Conservation (phyloP, 2,888 invertebrate genomes). For the Cremastinae sp. region DNA sequence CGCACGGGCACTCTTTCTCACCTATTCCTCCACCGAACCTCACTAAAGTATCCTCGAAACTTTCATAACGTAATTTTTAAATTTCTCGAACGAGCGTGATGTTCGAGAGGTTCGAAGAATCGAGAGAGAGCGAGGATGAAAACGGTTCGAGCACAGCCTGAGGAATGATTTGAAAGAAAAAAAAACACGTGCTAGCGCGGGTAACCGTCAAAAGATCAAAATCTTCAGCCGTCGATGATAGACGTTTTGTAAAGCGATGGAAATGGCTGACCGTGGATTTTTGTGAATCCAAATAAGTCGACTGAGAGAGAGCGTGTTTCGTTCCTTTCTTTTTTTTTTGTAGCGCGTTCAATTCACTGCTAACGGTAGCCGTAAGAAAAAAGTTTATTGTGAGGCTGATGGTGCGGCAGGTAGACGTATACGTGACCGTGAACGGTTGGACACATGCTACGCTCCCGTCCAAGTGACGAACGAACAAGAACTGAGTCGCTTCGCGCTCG, state of each 20-base stretch:
- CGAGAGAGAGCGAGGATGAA: neutral
- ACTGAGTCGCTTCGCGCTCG: slow-evolving; percentile 54
- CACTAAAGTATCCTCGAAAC: slow-evolving; percentile 74
- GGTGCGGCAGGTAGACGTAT: slow-evolving; percentile 73
- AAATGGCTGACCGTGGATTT: slow-evolving; percentile 8
- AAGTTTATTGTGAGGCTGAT: slow-evolving; percentile 74
- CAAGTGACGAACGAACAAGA: slow-evolving; percentile 62
- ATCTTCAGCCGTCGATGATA: neutral
- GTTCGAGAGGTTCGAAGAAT: neutral
- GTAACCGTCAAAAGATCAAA: slow-evolving; percentile 31
- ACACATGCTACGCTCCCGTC: slow-evolving; percentile 75
- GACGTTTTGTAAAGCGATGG: neutral
- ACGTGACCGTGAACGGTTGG: slow-evolving; percentile 73
- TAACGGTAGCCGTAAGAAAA: slow-evolving; percentile 78
- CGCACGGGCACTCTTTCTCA: slow-evolving; percentile 10
- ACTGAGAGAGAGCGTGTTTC: neutral
- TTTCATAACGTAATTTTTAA: slow-evolving; percentile 64
- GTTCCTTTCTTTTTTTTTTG: slow-evolving; percentile 16
- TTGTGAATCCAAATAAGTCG: neutral
- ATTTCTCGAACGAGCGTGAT: neutral
- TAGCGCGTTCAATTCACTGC: slow-evolving; percentile 43
- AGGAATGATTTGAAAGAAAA: neutral
- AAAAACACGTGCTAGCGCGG: slow-evolving; percentile 18
- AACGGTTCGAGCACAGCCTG: neutral
- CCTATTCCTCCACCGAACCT: slow-evolving; percentile 31